Base-by-base conservation (phyloP, 2,113 vertebrate species). In the Phrynocephalus versicolor region DNA sequence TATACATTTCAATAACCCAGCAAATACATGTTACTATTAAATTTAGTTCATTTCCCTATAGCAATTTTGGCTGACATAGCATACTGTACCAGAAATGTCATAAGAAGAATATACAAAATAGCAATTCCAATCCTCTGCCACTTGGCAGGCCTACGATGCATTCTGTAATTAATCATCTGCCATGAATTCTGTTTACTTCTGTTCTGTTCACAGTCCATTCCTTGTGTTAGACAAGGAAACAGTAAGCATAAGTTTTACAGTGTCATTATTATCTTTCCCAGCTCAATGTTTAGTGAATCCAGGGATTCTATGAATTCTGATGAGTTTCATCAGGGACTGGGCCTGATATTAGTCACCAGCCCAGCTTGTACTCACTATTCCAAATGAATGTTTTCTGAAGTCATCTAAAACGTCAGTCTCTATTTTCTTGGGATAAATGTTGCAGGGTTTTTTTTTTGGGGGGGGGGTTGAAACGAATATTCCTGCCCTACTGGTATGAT, bases 111-210 rank as follows among this genome's bases (percentile, higher is more conserved):
- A 80, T 85, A 85, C 69, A 80, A 80, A 85, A 85, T 30, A 85
- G 58, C 58, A 80, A 74, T 80, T 84, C 69, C 33, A 85, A 19
- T 74, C 64, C 70, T 60, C 58, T 85, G 69, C n/a, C 77, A 80
- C 69, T 73, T 80, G 84, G 77, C 77, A 73, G 69, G 14, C 58
- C 69, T 30, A 73, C 77, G 80, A 85, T 55, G 37, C 62, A 80
- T 80, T 79, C 23, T 80, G 39, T 55, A 73, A 80, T 85, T 69
- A 85, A 85, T 80, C 23, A 80, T 80, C 77, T 80, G 77, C 69
- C 39, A 80, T 80, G 77, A 45, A 64, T 74, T 80, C 41, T 85
- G 84, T 80, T 85, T 85, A 55, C 21, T 85, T 85, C 78, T 73
- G 69, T 72, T 73, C 45, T 35, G 12, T 80, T 80, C 10, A 6